These are phyloP conservation scores for Dysdera silvatica DNA, from an alignment of 1,140 invertebrate genomes.

Conservation along the genomic window DNA sequence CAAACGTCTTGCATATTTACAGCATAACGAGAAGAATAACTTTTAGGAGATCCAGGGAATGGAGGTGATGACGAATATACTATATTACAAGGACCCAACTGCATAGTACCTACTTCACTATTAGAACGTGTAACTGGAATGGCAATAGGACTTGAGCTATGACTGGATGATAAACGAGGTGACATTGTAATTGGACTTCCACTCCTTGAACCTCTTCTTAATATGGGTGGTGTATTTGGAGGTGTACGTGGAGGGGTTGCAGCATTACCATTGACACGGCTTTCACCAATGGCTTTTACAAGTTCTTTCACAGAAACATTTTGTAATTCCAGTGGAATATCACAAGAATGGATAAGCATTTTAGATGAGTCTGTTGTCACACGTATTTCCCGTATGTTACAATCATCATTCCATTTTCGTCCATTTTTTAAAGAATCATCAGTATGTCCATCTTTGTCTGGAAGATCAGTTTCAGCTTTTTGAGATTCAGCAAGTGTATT, in stretches of 20 bases:
- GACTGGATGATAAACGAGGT: conserved; percentile 18
- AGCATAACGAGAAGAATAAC: no score
- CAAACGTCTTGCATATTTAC: no score
- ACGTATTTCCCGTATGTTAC: conserved; percentile 55
- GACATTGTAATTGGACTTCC: conserved; percentile 52
- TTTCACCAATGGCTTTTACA: conserved; percentile 69
- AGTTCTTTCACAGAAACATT: conserved; percentile 70
- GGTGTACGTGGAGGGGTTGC: conserved; percentile 58
- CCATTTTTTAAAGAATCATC: conserved; percentile 13
- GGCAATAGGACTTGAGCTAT: conserved; percentile 28
- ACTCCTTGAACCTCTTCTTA: conserved; percentile 50
- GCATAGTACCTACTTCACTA: no score
- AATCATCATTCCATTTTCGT: conserved; percentile 16
- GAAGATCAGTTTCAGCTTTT: conserved; percentile 24
- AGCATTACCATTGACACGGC: conserved; percentile 66
- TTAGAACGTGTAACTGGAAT: conserved; percentile 8
- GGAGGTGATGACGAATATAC: no score
- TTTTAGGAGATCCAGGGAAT: no score
- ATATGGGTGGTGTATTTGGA: conserved; percentile 47
- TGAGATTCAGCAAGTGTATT: conserved; percentile 30
- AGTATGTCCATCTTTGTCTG: conserved; percentile 19
- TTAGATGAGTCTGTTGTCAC: conserved; percentile 45
- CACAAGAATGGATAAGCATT: conserved; percentile 38
- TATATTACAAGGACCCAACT: no score
- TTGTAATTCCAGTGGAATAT: conserved; percentile 56